These are phyloP conservation scores for Conger conger DNA, from an alignment of 2,113 vertebrate species.

Conservation along the genomic window DNA sequence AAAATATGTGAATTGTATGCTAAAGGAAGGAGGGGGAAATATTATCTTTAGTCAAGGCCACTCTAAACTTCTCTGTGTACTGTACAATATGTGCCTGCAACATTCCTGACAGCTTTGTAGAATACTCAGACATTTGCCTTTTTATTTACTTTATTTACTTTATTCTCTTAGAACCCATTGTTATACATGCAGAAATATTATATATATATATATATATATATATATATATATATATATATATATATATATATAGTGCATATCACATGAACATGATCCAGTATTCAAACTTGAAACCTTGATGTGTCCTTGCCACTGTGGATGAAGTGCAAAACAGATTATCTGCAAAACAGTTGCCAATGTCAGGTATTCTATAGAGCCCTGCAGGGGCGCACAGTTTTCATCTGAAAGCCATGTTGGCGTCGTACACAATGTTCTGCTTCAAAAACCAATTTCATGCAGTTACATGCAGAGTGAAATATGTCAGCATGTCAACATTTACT, in stretches of 20 bases:
- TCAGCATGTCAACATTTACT: neutral
- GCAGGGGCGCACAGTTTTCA: neutral
- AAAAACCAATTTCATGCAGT: conserved; percentile 3
- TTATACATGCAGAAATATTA: neutral
- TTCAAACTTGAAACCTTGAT: neutral
- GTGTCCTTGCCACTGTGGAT: neutral
- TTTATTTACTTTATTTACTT: conserved; percentile 18
- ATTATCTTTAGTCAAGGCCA: neutral
- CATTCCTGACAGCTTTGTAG: neutral
- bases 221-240: neutral
- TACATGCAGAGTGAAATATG: neutral
- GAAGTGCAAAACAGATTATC: neutral
- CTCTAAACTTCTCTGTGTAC: neutral
- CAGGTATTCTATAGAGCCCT: neutral
- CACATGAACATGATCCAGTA: too few relatives aligned
- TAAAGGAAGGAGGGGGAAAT: neutral
- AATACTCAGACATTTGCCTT: neutral
- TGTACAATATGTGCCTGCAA: neutral
- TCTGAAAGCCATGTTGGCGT: neutral
- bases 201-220: neutral
- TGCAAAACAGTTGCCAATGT: neutral
- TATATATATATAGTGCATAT: too few relatives aligned
- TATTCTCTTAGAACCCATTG: neutral
- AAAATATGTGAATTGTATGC: neutral
- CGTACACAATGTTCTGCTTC: neutral